Evolutionary conservation across 2,888 invertebrate species (phyloP), one percentile per base, ranked within the genome.

Genomic region (Opisthograptis luteolata): DNA sequence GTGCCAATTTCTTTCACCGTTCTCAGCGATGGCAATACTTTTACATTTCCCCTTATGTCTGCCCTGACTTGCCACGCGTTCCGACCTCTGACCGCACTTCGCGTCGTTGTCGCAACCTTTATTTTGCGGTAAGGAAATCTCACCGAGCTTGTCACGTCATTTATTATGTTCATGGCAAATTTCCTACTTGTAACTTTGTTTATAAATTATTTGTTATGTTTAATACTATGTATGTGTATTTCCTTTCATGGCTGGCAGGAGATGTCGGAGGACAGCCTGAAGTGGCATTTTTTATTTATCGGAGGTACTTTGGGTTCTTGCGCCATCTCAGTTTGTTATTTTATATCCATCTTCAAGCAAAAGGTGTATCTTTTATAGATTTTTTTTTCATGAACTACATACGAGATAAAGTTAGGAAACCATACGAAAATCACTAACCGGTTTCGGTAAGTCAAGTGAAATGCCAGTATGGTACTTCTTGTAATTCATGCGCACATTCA

Each of bases 91-190:
- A 63, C 39, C 35, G 57, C 45, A 37, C 24, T 22, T 28, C n/a
- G n/a, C n/a, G 40, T 47, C 46, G 41, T 47, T 45, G 46, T 34
- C 65, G 55, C 57, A 57, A 58, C 53, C 54, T 68, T 72, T 64
- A 68, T 72, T 70, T 70, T 65, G 62, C 44, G 58, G 55, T 52
- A 48, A 55, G 64, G 58, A 69, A 68, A 68, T 68, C 61, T 60
- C 58, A 42, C 53, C 45, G 63, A 28, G 51, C 60, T 55, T 60
- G 59, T 49, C 39, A 25, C 31, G 45, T 54, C 50, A 6, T 14
- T 36, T 45, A 48, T 53, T 42, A 39, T 15, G 24, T 54, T 62
- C 17, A 2, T 17, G 17, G 17, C 17, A 17, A 17, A 17, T 5
- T 17, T 3, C 5, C 17, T 17, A 3, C 17, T 17, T 3, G 17